Evolutionary conservation across 2,113 vertebrate genomes (phyloP).

Genomic region (Cynocephalus volans): DNA sequence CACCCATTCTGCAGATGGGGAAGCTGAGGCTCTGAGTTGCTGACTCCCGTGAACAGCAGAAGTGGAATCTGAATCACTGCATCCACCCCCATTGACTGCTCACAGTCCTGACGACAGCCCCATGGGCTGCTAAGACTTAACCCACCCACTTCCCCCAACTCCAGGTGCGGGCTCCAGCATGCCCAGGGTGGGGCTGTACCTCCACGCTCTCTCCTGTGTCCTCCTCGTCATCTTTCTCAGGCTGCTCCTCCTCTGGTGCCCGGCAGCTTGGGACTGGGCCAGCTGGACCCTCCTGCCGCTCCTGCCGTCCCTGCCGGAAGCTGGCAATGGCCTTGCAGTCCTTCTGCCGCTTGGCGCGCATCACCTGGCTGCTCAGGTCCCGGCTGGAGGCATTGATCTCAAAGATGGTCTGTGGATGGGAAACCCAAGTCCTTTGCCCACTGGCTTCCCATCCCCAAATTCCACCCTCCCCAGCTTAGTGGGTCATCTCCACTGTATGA

Average conservation of each 20-base stretch:
- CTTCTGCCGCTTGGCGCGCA: conserved; percentile 93
- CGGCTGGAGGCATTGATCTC: conserved; percentile 96
- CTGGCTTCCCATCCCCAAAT: rapidly evolving
- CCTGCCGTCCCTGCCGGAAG: conserved; percentile 89
- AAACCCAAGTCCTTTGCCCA: neutral
- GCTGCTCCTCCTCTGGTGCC: conserved; percentile 82
- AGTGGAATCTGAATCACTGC: neutral
- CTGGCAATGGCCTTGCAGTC: conserved; percentile 91
- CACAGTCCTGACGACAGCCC: neutral
- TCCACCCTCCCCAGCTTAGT: neutral
- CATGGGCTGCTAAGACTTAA: neutral
- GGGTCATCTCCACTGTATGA: neutral
- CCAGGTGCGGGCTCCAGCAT: neutral
- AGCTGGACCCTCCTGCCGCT: conserved; percentile 17
- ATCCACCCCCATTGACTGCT: neutral
- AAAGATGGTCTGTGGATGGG: conserved; percentile 94
- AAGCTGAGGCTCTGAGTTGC: neutral
- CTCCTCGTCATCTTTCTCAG: conserved; percentile 51
- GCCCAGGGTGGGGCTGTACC: neutral
- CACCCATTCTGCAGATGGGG: neutral
- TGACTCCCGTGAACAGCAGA: too few relatives aligned
- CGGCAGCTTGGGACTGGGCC: neutral
- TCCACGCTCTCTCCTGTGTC: conserved; percentile 37
- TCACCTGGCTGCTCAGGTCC: conserved; percentile 92
- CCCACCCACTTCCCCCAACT: rapidly evolving